These are phyloP conservation scores for Amblyjoppa fuscipennis DNA, from an alignment of 2,888 invertebrate species.

Conservation along the genomic window DNA sequence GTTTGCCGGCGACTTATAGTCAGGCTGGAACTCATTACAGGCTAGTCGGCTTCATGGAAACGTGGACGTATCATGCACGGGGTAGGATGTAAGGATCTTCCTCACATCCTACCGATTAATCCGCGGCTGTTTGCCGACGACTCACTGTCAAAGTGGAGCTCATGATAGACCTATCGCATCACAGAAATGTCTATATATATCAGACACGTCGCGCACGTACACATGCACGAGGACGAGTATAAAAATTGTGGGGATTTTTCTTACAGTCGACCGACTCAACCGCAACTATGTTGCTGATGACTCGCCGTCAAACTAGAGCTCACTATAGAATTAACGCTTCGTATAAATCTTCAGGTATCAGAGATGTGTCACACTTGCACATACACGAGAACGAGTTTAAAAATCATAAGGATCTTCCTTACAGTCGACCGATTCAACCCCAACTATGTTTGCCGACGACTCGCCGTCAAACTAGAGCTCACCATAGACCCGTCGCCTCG, in stretches of 20 bases:
- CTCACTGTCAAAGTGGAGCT: constrained; percentile 1
- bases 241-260: constrained; percentile 37
- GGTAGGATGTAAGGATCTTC: too few relatives aligned
- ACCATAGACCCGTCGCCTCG: not conserved
- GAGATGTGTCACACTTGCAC: constrained; percentile 7
- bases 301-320: too few relatives aligned
- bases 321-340: too few relatives aligned
- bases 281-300: constrained; percentile 24
- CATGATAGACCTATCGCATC: not conserved
- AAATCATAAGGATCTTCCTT: not conserved
- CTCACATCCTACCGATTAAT: too few relatives aligned
- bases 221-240: not conserved
- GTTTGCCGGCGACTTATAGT: too few relatives aligned
- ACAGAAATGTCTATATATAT: constrained; percentile 10
- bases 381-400: not conserved
- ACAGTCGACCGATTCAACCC: too few relatives aligned
- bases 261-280: constrained; percentile 40
- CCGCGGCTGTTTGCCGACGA: constrained; percentile 9
- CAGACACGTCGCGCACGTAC: constrained; percentile 8
- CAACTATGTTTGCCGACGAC: constrained; percentile 8
- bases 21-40: too few relatives aligned
- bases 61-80: too few relatives aligned
- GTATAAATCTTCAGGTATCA: not conserved
- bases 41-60: too few relatives aligned
- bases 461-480: not conserved